Conservation (phyloP, 2,797 vertebrate species). For the Tolypeutes matacus region DNA sequence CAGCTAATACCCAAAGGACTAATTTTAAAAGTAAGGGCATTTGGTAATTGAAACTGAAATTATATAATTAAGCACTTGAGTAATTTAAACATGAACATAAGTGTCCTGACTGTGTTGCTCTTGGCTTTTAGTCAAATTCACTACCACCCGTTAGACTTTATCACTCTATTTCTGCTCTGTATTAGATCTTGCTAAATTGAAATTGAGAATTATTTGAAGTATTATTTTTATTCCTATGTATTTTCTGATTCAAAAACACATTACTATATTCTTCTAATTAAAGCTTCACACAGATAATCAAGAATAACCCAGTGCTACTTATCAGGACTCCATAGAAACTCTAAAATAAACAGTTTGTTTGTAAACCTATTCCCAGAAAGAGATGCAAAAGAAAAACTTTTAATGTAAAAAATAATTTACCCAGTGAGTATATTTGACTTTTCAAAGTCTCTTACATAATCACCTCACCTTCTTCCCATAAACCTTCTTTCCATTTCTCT, state of each 20-base stretch:
- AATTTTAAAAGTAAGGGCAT: constrained; percentile 85
- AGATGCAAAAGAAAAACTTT: constrained; percentile 10
- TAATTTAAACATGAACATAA: constrained; percentile 88
- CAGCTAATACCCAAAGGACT: constrained; percentile 85
- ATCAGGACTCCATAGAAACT: constrained; percentile 61
- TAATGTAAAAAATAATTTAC: constrained; percentile 33
- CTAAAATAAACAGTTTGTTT: constrained; percentile 56
- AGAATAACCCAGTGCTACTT: constrained; percentile 56
- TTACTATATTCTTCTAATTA: constrained; percentile 70
- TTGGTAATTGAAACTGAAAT: constrained; percentile 88
- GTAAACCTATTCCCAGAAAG: constrained; percentile 57
- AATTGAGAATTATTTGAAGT: constrained; percentile 80
- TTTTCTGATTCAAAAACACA: constrained; percentile 71
- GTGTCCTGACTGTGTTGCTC: constrained; percentile 85
- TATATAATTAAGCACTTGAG: constrained; percentile 89
- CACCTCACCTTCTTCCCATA: background rate
- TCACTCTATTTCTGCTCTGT: constrained; percentile 84
- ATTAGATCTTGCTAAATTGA: constrained; percentile 84
- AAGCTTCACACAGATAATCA: constrained; percentile 71
- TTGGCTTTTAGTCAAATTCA: constrained; percentile 87
- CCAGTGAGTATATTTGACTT: background rate
- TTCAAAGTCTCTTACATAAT: constrained; percentile 31
- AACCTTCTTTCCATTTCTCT: constrained; percentile 33
- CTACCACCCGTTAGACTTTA: constrained; percentile 81
- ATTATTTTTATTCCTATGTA: constrained; percentile 71